These are phyloP conservation scores for Charadrius vociferus DNA, from an alignment of 2,113 vertebrate species.

Conservation along the genomic window DNA sequence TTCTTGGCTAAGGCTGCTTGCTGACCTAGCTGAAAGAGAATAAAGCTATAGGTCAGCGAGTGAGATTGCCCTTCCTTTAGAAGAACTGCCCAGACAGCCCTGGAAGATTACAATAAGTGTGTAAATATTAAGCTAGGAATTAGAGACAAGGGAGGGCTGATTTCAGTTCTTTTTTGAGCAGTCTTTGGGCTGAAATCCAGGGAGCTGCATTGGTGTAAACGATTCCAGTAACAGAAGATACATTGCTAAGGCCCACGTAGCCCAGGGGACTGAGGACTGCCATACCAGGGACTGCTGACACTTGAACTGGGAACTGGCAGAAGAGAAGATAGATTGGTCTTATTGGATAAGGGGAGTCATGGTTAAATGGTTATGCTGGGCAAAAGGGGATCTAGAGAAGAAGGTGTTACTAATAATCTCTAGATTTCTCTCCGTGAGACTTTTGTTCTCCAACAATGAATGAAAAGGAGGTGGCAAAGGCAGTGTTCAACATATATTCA, in stretches of 20 bases:
- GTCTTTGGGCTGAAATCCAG: constrained; percentile 5
- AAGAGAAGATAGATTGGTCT: neutral
- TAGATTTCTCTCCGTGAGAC: neutral
- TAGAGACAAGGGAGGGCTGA: neutral
- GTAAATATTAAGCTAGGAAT: constrained; percentile 17
- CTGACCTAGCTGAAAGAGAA: constrained; percentile 16
- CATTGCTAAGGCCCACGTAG: neutral
- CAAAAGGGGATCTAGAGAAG: neutral
- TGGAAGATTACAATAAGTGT: constrained; percentile 15
- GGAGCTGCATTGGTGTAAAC: neutral
- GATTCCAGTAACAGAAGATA: neutral
- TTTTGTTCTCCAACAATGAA: neutral
- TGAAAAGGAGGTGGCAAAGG: neutral
- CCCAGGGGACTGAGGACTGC: neutral
- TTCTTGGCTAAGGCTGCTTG: constrained; percentile 5
- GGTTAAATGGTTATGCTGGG: neutral
- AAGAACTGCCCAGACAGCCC: neutral
- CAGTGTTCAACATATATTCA: neutral
- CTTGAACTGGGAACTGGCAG: neutral
- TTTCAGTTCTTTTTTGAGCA: constrained; percentile 20
- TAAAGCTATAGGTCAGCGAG: neutral
- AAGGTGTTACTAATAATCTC: neutral
- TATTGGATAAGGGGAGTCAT: neutral
- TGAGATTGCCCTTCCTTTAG: constrained; percentile 9
- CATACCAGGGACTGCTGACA: neutral